Conservation (phyloP, 2,113 vertebrate genomes). For the Sinocyclocheilus rhinocerous region DNA sequence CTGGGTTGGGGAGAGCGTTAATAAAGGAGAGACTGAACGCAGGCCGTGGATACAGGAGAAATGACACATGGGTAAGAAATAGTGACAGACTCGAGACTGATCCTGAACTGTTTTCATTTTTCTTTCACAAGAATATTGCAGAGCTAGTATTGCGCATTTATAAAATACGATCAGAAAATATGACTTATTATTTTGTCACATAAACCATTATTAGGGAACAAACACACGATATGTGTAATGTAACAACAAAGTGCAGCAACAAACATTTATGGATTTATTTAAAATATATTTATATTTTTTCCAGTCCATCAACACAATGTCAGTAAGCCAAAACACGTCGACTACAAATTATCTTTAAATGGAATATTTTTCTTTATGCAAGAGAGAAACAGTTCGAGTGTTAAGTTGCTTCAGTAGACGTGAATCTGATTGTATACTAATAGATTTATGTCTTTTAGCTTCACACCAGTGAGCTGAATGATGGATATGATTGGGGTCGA, state of each 20-base stretch:
- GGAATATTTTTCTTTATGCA: not conserved
- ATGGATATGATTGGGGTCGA: conserved; percentile 88
- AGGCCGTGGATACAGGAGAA: conserved; percentile 71
- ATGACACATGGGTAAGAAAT: conserved; percentile 82
- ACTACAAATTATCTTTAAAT: not conserved
- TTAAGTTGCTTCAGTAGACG: too few species aligned
- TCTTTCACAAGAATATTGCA: not conserved
- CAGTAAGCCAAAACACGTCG: not conserved
- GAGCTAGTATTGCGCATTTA: not conserved
- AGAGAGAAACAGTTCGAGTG: too few species aligned
- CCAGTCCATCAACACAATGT: not conserved
- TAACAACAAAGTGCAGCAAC: not conserved
- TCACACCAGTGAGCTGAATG: conserved; percentile 89
- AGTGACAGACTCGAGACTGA: not conserved
- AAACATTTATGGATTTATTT: not conserved
- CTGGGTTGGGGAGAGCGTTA: conserved; percentile 80
- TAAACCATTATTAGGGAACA: not conserved
- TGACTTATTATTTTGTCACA: not conserved
- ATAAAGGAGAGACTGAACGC: conserved; percentile 81
- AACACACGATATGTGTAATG: too few species aligned
- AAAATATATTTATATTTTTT: not conserved
- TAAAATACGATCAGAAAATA: not conserved
- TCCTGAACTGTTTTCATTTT: not conserved
- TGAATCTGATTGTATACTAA: not conserved
- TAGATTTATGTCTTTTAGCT: conserved; percentile 69